Percentiles rank a stretch among this genome's conserved stretches.
Evolutionary conservation across 1,140 invertebrate species (phyloP).

Genomic region (Drosophila busckii): DNA sequence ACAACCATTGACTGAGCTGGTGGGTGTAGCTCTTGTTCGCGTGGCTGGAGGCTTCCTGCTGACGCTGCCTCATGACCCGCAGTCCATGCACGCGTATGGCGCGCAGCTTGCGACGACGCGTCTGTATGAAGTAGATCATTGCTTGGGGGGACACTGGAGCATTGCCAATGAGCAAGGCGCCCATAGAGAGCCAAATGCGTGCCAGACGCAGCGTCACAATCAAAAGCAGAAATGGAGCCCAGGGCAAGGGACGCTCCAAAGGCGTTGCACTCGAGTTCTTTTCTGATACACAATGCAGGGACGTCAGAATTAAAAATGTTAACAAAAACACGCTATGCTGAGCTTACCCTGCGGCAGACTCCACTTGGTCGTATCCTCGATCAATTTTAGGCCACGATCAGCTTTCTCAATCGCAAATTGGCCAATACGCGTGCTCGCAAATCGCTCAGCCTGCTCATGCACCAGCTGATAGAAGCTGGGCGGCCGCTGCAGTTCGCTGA

Average conservation of each 20-base stretch:
- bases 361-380: constrained; percentile 75
- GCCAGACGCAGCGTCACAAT: constrained; percentile 61
- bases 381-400: constrained; percentile 50
- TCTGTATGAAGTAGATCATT: constrained; percentile 71
- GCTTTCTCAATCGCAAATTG: constrained; percentile 53
- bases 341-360: constrained; percentile 63
- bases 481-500: constrained; percentile 47
- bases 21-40: constrained; percentile 21
- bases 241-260: constrained; percentile 64
- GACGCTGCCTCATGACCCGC: constrained; percentile 40
- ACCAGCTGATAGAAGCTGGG: constrained; percentile 50
- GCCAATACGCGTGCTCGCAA: constrained; percentile 56
- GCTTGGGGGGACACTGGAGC: constrained; percentile 51
- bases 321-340: background rate
- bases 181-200: constrained; percentile 65
- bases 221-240: constrained; percentile 59
- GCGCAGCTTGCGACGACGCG: constrained; percentile 61
- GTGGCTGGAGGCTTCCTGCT: constrained; percentile 21
- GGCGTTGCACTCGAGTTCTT: constrained; percentile 22
- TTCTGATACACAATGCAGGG: background rate
- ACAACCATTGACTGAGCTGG: constrained; percentile 45
- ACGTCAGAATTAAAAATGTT: background rate
- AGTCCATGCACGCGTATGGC: constrained; percentile 61
- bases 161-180: constrained; percentile 59
- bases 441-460: constrained; percentile 54